Percentiles rank a stretch among this genome's conserved stretches.
These are phyloP conservation scores for Drosophila miranda DNA, from an alignment of 1,140 invertebrate genomes.

Conservation along the genomic window DNA sequence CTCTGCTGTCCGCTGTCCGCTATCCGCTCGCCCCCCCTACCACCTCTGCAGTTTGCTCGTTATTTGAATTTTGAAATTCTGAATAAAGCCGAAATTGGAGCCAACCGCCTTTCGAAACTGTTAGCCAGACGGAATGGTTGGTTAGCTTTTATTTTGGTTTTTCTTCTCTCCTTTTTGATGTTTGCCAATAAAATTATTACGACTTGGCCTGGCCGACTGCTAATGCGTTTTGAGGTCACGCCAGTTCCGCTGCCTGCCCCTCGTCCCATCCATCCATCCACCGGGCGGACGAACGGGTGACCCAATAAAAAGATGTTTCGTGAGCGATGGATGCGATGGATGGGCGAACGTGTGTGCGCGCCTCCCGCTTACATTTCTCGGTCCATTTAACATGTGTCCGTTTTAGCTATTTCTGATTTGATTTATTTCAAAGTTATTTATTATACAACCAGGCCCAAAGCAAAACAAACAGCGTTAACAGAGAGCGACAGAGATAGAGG, in stretches of 20 bases:
- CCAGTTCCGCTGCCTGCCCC: constrained; percentile 6
- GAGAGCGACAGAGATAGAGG: not conserved
- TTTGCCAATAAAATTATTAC: constrained; percentile 80
- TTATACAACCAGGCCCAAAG: constrained; percentile 51
- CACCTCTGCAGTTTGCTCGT: constrained; percentile 6
- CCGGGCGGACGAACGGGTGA: constrained; percentile 21
- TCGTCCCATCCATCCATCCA: constrained; percentile 3
- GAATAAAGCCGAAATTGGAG: constrained; percentile 38
- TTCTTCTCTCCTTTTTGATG: constrained; percentile 52
- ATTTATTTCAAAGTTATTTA: constrained; percentile 69
- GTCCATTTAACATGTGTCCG: constrained; percentile 65
- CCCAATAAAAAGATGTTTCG: constrained; percentile 67
- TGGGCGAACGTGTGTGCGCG: constrained; percentile 7
- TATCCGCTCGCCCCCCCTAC: not conserved
- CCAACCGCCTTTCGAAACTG: constrained; percentile 71
- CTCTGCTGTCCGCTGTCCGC: constrained; percentile 1
- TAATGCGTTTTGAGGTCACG: constrained; percentile 79
- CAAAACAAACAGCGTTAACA: constrained; percentile 33
- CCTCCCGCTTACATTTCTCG: constrained; percentile 67
- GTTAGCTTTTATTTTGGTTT: constrained; percentile 39
- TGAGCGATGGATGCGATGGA: not conserved
- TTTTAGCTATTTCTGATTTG: constrained; percentile 34
- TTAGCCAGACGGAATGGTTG: constrained; percentile 19
- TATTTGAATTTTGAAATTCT: constrained; percentile 63
- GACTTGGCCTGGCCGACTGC: constrained; percentile 59